Evolutionary conservation across 2,797 vertebrate genomes (phyloP).

Genomic region (Hafferia zeledoni): DNA sequence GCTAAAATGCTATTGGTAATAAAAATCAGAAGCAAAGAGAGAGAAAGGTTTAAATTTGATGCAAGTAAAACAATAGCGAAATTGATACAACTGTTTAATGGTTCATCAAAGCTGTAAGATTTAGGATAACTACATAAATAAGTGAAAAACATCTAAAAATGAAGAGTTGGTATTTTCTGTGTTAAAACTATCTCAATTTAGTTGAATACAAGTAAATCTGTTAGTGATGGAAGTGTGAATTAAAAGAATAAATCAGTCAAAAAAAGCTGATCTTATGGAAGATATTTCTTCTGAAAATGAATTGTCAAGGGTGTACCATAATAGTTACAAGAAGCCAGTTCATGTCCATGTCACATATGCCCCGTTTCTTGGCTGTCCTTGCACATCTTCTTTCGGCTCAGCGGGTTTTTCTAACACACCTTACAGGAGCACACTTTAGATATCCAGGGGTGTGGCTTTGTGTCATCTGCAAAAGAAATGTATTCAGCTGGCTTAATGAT

Average conservation of each 20-base stretch:
- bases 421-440: slow-evolving; percentile 81
- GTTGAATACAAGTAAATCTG: neutral
- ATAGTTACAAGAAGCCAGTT: neutral
- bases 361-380: neutral
- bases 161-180: neutral
- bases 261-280: neutral
- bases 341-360: neutral
- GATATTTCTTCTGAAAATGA: neutral
- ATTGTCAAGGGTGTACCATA: neutral
- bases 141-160: neutral
- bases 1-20: neutral
- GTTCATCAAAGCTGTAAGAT: neutral
- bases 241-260: neutral
- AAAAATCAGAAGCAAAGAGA: neutral
- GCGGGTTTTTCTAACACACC: slow-evolving; percentile 68
- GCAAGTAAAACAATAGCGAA: neutral
- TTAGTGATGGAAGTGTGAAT: neutral
- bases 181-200: neutral
- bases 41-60: neutral
- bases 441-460: slow-evolving; percentile 75
- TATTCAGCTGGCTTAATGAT: neutral
- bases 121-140: neutral
- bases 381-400: neutral
- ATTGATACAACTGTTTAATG: neutral
- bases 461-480: slow-evolving; percentile 70